Conservation (phyloP, 2,113 vertebrate genomes). For the Polyodon spathula region DNA sequence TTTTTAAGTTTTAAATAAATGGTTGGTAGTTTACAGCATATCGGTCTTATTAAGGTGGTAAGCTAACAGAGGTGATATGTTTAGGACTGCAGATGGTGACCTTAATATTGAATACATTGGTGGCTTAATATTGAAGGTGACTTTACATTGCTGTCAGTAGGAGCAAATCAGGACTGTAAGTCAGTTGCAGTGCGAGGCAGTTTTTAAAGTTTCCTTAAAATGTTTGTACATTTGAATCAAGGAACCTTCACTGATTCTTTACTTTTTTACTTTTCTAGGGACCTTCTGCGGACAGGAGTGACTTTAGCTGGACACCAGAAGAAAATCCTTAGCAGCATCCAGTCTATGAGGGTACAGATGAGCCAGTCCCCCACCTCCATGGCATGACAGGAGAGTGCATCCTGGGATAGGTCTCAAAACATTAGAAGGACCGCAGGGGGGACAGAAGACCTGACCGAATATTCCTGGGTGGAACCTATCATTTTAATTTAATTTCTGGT, state of each 20-base stretch:
- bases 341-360: slow-evolving; percentile 93
- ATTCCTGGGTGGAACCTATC: slow-evolving; percentile 63
- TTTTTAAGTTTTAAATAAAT: too few relatives aligned
- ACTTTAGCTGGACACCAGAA: slow-evolving; percentile 97
- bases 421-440: slow-evolving; percentile 50
- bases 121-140: too few relatives aligned
- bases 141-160: too few relatives aligned
- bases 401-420: slow-evolving; percentile 53
- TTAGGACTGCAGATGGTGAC: too few relatives aligned
- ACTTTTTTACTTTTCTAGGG: slow-evolving; percentile 54
- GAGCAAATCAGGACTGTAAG: too few relatives aligned
- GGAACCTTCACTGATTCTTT: neutral
- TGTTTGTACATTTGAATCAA: neutral
- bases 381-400: slow-evolving; percentile 78
- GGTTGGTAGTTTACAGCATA: too few relatives aligned
- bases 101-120: too few relatives aligned
- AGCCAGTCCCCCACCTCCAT: slow-evolving; percentile 81
- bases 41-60: too few relatives aligned
- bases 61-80: too few relatives aligned
- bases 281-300: slow-evolving; percentile 96
- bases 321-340: slow-evolving; percentile 93
- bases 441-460: slow-evolving; percentile 52
- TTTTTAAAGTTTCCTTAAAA: too few relatives aligned
- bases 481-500: slow-evolving; percentile 48
- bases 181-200: too few relatives aligned